Percentiles rank a stretch among this genome's conserved stretches.
Evolutionary conservation across 2,797 vertebrate species (phyloP).

Genomic region (Galagoides demidoff): DNA sequence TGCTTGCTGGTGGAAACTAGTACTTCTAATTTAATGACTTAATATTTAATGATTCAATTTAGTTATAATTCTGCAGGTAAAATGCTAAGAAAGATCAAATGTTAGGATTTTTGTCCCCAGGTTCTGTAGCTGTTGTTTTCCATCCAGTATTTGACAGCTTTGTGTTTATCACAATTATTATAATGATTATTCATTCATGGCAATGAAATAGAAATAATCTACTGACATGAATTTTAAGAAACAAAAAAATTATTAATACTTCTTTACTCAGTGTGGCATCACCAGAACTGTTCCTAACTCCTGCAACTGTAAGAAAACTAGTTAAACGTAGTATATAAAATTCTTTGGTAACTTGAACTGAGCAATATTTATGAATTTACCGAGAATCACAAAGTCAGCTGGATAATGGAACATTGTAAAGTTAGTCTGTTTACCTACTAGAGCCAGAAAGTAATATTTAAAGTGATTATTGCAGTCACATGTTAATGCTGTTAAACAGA

Average conservation of each 20-base stretch:
- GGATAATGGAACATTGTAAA: background rate
- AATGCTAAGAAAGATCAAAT: background rate
- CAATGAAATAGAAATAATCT: background rate
- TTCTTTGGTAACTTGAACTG: background rate
- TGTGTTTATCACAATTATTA: background rate
- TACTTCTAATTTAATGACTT: background rate
- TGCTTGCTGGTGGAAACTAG: background rate
- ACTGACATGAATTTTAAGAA: background rate
- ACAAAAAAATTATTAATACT: background rate
- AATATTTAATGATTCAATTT: background rate
- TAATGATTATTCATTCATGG: background rate
- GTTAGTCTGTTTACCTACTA: background rate
- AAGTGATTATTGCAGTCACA: background rate
- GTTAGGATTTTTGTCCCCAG: background rate
- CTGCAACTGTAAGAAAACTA: background rate
- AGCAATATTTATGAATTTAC: background rate
- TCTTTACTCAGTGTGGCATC: background rate
- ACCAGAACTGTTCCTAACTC: background rate
- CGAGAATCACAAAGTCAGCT: background rate
- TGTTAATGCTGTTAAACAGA: background rate
- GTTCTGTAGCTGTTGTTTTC: background rate
- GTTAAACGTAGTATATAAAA: background rate
- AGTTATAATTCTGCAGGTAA: background rate
- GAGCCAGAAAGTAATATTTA: background rate
- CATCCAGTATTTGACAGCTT: background rate